Base-by-base conservation (phyloP, 2,888 invertebrate species). In the Acleris sparsana region DNA sequence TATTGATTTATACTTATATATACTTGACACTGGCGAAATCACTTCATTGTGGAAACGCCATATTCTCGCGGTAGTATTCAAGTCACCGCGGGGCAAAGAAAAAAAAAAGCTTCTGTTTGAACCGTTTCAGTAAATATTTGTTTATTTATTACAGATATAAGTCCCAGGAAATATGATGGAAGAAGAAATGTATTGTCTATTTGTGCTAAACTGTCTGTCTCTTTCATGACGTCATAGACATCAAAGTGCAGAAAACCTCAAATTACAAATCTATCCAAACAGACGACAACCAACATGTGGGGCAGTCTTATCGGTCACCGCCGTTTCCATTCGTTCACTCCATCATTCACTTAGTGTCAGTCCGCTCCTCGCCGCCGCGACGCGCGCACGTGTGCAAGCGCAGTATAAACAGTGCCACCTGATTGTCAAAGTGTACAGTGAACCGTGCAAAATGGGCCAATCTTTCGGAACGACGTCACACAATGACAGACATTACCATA, bases 381-480 rank as follows among this genome's bases (percentile, higher is more conserved):
- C 56, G 63, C 29, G 63, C 46, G 72, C 70, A 74, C 77, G 77
- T 71, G 81, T 87, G 88, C 85, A 85, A 82, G 87, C 87, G 86
- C 78, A 76, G 73, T 73, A 72, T 59, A 70, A 67, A 56, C 62
- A 53, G 75, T 73, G 72, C 80, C 87, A 86, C 86, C 88, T 88
- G 87, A 80, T 78, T 78, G 75, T 73, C 75, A 74, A 46, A 46
- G 22, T 43, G 25, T n/a, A 80, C 76, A 77, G 84, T 84, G 84
- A 78, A 81, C 85, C 85, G 86, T 81, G 80, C 78, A 83, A 78
- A 73, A 93, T 93, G 93, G 93, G 93, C 69, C 93, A 93, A 73
- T 85, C 91, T 52, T 93, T 93, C 74, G 93, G 93, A 63, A 92
- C 89, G 29, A 86, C 90, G 70, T 90, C 92, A 44, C 91, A 93